A percentile compares a stretch with the other conserved stretches of the same genome.
These are phyloP conservation scores for Matsumyia berberina DNA, from an alignment of 2,888 invertebrate genomes.

Conservation along the genomic window DNA sequence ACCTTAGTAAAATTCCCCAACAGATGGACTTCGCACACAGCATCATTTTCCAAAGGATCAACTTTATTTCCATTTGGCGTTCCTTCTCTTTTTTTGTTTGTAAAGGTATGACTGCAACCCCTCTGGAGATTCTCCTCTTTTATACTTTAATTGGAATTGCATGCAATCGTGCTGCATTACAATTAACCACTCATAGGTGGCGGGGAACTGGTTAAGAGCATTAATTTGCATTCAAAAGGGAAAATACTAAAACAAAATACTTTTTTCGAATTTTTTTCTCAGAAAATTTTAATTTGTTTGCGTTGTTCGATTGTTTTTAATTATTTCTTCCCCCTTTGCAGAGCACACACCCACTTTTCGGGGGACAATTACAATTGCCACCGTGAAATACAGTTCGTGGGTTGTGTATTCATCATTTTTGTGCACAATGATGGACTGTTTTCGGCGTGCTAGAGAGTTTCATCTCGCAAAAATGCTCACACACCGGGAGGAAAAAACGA, in stretches of 20 bases:
- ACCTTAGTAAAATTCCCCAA: not conserved
- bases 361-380: slow-evolving; percentile 49
- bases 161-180: slow-evolving; percentile 58
- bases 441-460: slow-evolving; percentile 41
- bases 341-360: slow-evolving; percentile 7
- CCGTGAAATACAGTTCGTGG: slow-evolving; percentile 38
- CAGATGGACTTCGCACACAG: not conserved
- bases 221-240: slow-evolving; percentile 34
- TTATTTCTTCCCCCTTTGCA: slow-evolving; percentile 28
- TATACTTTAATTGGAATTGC: slow-evolving; percentile 55
- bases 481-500: not conserved
- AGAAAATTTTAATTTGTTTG: slow-evolving; percentile 59
- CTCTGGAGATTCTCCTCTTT: slow-evolving; percentile 14
- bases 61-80: slow-evolving; percentile 32
- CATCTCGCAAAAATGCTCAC: slow-evolving; percentile 44
- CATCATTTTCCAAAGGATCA: slow-evolving; percentile 26
- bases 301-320: slow-evolving; percentile 63
- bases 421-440: slow-evolving; percentile 31
- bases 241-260: not conserved
- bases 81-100: not conserved
- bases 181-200: slow-evolving; percentile 44
- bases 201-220: slow-evolving; percentile 32
- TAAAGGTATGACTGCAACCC: slow-evolving; percentile 8
- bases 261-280: not conserved
- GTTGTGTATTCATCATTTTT: slow-evolving; percentile 16